phyloP scores from a whole-genome alignment of 2,797 vertebrate genomes.

The Pterois miles region DNA sequence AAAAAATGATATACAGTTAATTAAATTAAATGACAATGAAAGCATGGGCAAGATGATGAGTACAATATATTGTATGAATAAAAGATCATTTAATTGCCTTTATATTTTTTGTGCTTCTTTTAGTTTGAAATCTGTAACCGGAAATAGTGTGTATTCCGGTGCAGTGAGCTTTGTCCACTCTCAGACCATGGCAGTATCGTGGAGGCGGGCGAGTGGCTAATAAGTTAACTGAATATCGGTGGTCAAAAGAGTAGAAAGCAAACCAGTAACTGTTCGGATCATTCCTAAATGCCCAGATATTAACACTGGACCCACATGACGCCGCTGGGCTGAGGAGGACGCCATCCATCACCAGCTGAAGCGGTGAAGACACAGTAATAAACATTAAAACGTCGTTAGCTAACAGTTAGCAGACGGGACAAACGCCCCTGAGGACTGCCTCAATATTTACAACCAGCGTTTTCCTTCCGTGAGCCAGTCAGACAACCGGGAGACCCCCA shows the following conservation, averaged over 20 bases:
- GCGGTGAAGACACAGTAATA: neutral
- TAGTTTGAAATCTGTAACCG: slow-evolving; percentile 12
- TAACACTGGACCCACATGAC: neutral
- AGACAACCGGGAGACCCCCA: neutral
- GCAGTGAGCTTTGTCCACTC: rapidly evolving
- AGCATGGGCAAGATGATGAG: neutral
- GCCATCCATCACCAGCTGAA: neutral
- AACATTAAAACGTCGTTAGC: slow-evolving; percentile 28
- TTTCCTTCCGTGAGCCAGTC: slow-evolving; percentile 1
- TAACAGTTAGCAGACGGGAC: slow-evolving; percentile 57
- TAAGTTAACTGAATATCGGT: slow-evolving; percentile 1
- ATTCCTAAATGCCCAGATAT: neutral
- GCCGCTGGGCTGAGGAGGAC: neutral
- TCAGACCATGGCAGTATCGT: slow-evolving; percentile 1
- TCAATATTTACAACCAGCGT: neutral
- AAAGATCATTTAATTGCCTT: rapidly evolving
- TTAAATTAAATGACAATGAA: neutral
- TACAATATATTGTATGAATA: neutral
- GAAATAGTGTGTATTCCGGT: neutral
- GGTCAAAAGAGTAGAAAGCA: neutral
- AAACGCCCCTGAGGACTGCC: slow-evolving; percentile 3
- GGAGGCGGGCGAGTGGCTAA: slow-evolving; percentile 9
- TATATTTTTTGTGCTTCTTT: neutral
- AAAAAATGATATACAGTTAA: no score
- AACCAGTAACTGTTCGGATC: neutral